Conservation (phyloP, 2,888 invertebrate species). For the Lepidocyrtinus sp. region DNA sequence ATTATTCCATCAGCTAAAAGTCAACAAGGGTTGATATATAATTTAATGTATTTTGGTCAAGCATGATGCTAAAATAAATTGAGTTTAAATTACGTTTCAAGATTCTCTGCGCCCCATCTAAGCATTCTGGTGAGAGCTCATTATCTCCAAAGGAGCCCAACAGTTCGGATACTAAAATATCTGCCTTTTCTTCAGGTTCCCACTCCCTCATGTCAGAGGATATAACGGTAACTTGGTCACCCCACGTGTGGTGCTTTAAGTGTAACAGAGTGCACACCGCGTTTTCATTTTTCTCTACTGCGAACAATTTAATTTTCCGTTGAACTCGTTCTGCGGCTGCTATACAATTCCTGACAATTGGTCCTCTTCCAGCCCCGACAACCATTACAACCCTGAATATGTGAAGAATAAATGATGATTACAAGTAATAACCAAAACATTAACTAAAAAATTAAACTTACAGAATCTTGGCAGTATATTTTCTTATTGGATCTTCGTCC, state of each 20-base stretch:
- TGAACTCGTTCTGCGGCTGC: slow-evolving; percentile 83
- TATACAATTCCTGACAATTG: slow-evolving; percentile 90
- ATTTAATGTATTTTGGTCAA: no score
- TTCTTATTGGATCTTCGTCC: slow-evolving; percentile 30
- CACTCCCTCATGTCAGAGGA: slow-evolving; percentile 91
- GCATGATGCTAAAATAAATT: no score
- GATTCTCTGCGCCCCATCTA: slow-evolving; percentile 93
- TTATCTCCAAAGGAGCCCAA: slow-evolving; percentile 99
- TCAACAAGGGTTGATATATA: no score
- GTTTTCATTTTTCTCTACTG: slow-evolving; percentile 98
- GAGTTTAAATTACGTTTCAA: slow-evolving; percentile 82
- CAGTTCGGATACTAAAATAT: slow-evolving; percentile 95
- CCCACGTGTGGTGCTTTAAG: slow-evolving; percentile 70
- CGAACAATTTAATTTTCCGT: slow-evolving; percentile 86
- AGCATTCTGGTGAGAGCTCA: slow-evolving; percentile 97
- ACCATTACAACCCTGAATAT: slow-evolving; percentile 82
- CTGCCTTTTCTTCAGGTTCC: slow-evolving; percentile 87
- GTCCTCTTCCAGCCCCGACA: slow-evolving; percentile 95
- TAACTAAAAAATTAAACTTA: slow-evolving; percentile 71
- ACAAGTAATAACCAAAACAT: background rate
- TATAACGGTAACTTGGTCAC: slow-evolving; percentile 82
- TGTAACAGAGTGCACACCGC: slow-evolving; percentile 83
- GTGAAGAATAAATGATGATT: slow-evolving; percentile 16
- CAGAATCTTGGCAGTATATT: slow-evolving; percentile 76
- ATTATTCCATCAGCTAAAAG: slow-evolving; percentile 86